Percentiles rank a stretch among this genome's conserved stretches.
phyloP scores from a whole-genome alignment of 1,140 invertebrate species.

The Sycophaga agraensis region DNA sequence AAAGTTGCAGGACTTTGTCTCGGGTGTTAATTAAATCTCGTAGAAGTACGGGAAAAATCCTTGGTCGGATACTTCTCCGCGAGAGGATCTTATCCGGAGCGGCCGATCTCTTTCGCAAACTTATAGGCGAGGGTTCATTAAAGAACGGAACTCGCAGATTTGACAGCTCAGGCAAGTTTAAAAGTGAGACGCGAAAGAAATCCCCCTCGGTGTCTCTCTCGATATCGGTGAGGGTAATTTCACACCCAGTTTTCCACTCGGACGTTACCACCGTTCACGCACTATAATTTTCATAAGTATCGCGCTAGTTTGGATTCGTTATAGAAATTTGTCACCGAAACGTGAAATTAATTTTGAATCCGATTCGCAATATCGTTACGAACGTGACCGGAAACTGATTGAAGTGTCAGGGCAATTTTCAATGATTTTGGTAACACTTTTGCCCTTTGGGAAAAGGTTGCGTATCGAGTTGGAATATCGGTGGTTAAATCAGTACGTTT shows the following conservation, averaged over 20 bases:
- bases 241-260: background rate
- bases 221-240: background rate
- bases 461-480: no score
- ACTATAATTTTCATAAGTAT: constrained; percentile 23
- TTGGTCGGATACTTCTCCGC: background rate
- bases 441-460: no score
- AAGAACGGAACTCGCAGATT: constrained; percentile 11
- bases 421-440: no score
- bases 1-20: no score
- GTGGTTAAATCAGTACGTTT: no score
- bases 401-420: no score
- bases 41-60: background rate
- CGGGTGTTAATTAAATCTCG: background rate
- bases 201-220: constrained; percentile 1
- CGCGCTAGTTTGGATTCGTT: constrained; percentile 5
- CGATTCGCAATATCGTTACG: background rate
- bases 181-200: constrained; percentile 2
- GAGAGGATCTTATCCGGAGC: background rate
- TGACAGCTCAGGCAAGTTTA: constrained; percentile 7
- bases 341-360: background rate
- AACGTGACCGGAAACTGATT: background rate
- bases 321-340: background rate
- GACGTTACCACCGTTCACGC: background rate
- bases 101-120: constrained; percentile 1
- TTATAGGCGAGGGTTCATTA: constrained; percentile 15